These are phyloP conservation scores for Neoscelio sp. DNA, from an alignment of 2,888 invertebrate genomes.

Conservation along the genomic window DNA sequence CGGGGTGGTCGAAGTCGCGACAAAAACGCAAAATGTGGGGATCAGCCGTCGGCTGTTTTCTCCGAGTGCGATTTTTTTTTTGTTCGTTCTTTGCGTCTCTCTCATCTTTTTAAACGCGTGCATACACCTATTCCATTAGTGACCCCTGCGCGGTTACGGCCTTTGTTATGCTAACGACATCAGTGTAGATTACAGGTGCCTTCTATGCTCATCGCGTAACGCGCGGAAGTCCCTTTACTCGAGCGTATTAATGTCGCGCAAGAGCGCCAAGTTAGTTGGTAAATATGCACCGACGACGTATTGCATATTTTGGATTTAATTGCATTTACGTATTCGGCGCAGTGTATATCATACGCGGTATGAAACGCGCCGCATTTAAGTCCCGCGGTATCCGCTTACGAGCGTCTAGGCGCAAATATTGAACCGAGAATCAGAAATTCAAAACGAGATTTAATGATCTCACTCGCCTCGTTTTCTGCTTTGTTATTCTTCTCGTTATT, in stretches of 20 bases:
- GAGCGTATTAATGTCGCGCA: constrained; percentile 69
- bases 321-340: constrained; percentile 81
- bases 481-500: constrained; percentile 62
- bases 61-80: constrained; percentile 7
- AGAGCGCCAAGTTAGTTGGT: constrained; percentile 67
- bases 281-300: constrained; percentile 79
- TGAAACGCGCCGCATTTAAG: constrained; percentile 12
- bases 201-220: constrained; percentile 63
- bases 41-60: constrained; percentile 39
- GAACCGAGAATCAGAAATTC: constrained; percentile 64
- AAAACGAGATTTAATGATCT: constrained; percentile 65
- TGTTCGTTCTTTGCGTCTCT: not conserved
- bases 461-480: constrained; percentile 58
- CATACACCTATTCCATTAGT: constrained; percentile 65
- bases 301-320: constrained; percentile 82
- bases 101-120: constrained; percentile 45
- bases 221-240: constrained; percentile 63
- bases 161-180: constrained; percentile 81
- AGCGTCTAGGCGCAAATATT: constrained; percentile 47
- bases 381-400: constrained; percentile 51
- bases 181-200: constrained; percentile 72
- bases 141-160: constrained; percentile 67
- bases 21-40: constrained; percentile 36
- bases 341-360: constrained; percentile 34
- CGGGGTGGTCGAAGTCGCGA: constrained; percentile 21